Evolutionary conservation across 2,113 vertebrate species (phyloP).

Genomic region (Burhinus bistriatus): DNA sequence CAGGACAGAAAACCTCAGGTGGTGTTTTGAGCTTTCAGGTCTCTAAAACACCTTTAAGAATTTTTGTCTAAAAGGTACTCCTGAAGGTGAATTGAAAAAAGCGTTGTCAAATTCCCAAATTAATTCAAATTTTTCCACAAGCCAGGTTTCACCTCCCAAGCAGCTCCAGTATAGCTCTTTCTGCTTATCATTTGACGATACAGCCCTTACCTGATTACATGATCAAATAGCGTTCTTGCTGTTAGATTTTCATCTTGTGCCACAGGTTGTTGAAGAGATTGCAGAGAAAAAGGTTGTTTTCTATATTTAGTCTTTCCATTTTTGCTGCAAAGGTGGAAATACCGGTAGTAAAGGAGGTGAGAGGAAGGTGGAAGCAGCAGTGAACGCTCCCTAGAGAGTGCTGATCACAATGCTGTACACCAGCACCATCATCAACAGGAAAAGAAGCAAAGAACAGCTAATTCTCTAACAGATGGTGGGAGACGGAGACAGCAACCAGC

Average conservation of each 20-base stretch:
- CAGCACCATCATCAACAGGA: rapidly evolving
- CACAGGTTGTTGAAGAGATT: not conserved
- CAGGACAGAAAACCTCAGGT: not conserved
- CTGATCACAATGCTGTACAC: not conserved
- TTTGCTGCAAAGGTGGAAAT: not conserved
- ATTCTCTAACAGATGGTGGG: not conserved
- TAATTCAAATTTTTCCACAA: not conserved
- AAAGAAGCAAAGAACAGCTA: not conserved
- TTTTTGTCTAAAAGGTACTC: not conserved
- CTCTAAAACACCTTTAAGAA: not conserved
- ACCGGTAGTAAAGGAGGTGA: not conserved
- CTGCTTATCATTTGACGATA: rapidly evolving
- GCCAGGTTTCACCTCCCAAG: too few species aligned
- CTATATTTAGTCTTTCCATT: not conserved
- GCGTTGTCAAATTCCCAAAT: not conserved
- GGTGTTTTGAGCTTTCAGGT: not conserved
- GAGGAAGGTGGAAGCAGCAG: not conserved
- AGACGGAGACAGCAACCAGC: not conserved
- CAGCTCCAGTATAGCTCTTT: not conserved
- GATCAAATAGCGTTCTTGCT: rapidly evolving
- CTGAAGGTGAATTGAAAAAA: not conserved
- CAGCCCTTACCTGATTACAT: not conserved
- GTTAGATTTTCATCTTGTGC: rapidly evolving
- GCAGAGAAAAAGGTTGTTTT: not conserved
- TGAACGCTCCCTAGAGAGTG: not conserved